phyloP scores from a whole-genome alignment of 1,140 invertebrate genomes.

The Agrypnia vestita region DNA sequence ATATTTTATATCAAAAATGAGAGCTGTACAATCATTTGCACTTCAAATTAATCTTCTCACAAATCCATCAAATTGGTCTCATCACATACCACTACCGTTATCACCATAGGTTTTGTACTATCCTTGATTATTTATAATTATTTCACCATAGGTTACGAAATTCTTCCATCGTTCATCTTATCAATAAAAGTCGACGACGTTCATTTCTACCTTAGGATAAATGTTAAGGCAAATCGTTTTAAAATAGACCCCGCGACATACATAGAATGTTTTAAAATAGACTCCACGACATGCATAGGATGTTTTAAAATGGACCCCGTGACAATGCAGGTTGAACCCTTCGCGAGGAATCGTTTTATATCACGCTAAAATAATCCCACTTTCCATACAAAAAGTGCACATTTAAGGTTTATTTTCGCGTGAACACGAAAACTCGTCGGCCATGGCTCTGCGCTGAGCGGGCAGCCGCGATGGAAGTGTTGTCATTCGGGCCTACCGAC shows the following conservation, averaged over 20 bases:
- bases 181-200: not conserved
- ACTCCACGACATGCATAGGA: no score
- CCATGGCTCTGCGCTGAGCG: not conserved
- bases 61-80: not conserved
- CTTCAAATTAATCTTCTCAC: constrained; percentile 46
- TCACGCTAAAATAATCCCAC: no score
- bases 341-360: no score
- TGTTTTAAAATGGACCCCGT: no score
- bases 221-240: not conserved
- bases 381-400: no score
- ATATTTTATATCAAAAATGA: constrained; percentile 51
- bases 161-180: constrained; percentile 9
- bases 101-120: constrained; percentile 43
- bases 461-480: not conserved
- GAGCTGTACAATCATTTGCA: constrained; percentile 60
- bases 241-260: no score
- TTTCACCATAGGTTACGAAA: constrained; percentile 29
- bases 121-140: constrained; percentile 26
- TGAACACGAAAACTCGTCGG: not conserved
- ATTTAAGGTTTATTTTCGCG: no score
- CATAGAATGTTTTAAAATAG: no score
- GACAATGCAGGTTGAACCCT: no score
- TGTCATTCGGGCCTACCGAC: not conserved
- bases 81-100: constrained; percentile 22
- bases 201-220: constrained; percentile 6